phyloP scores from a whole-genome alignment of 2,888 invertebrate genomes.

The Panorpa germanica region DNA sequence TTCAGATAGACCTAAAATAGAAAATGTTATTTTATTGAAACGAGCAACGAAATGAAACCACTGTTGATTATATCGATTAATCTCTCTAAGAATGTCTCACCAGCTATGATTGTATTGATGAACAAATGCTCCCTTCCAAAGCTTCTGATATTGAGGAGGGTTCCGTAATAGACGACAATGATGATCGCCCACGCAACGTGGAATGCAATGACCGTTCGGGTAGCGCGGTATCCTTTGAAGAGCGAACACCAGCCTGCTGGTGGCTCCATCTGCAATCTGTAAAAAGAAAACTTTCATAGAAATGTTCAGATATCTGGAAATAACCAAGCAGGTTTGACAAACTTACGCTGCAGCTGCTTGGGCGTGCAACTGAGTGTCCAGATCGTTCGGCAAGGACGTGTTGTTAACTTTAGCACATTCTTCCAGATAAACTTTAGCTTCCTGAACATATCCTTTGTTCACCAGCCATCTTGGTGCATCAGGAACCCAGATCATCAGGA shows the following conservation, averaged over 20 bases:
- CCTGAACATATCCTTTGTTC: slow-evolving; percentile 18
- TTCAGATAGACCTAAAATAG: slow-evolving; percentile 19
- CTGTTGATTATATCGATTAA: slow-evolving; percentile 3
- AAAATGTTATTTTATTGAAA: neutral
- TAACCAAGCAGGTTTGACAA: too few relatives aligned
- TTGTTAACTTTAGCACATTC: slow-evolving; percentile 22
- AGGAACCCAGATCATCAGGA: slow-evolving; percentile 24
- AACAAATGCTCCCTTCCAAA: slow-evolving; percentile 23
- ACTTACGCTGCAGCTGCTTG: slow-evolving; percentile 18
- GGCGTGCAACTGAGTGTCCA: slow-evolving; percentile 18
- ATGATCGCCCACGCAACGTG: slow-evolving; percentile 22
- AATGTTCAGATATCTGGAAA: neutral
- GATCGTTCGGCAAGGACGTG: slow-evolving; percentile 20
- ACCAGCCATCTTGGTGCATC: slow-evolving; percentile 27
- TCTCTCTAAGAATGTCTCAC: slow-evolving; percentile 15
- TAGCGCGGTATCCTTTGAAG: slow-evolving; percentile 20
- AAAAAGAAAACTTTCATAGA: slow-evolving; percentile 2
- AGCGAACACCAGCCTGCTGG: slow-evolving; percentile 20
- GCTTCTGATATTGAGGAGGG: slow-evolving; percentile 24
- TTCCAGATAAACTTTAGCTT: slow-evolving; percentile 21
- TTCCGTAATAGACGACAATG: slow-evolving; percentile 25
- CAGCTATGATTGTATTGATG: slow-evolving; percentile 24
- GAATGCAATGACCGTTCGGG: slow-evolving; percentile 20
- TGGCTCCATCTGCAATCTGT: slow-evolving; percentile 16
- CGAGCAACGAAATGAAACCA: neutral